Evolutionary conservation across 2,888 invertebrate species (phyloP), one percentile per base, ranked within the genome.

Genomic region (Drosophila lacicola): DNA sequence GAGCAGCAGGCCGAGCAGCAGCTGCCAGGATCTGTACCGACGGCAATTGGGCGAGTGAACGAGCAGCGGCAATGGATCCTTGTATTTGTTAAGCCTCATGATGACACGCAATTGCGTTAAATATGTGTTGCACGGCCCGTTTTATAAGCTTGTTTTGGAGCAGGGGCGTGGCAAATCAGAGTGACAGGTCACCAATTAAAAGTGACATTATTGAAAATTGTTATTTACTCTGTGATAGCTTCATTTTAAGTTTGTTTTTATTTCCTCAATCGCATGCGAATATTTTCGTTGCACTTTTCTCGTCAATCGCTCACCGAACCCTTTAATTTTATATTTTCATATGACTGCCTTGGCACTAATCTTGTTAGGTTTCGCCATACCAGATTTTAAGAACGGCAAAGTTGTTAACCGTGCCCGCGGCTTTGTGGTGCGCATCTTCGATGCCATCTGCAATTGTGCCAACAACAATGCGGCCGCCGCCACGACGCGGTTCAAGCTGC

Each of bases 401-500:
- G 92, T 95, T 65, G 94, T 94, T 2, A 92, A 92, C 74, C 93
- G 94, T 19, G 95, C 95, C 33, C 93, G 94, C 41, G 94, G 94
- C 41, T 94, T 95, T 83, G 94, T 95, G 11, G 92, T 94, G 54
- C 93, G 94, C 68, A 93, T 95, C 90, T 95, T 95, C 80, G 94
- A 95, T 90, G 94, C 94, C 6, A 93, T 95, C 49, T 95, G 95
- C 92, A 94, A 95, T 92, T 95, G 95, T 84, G 95, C 95, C 66
- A 94, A 94, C 82, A 84, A 78, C 66, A 86, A 86, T 94, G 94
- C 19, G 4, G 92, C 94, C 6, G 92, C 94, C 9, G 93, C 94
- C 44, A 94, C 94, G 3, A 89, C 90, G 41, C 90, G 91, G 13
- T 89, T 91, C 46, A 91, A 91, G 65, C 73, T 92, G 64, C 90